Base-by-base conservation (phyloP, 1,140 invertebrate genomes). In the Euschistus heros region DNA sequence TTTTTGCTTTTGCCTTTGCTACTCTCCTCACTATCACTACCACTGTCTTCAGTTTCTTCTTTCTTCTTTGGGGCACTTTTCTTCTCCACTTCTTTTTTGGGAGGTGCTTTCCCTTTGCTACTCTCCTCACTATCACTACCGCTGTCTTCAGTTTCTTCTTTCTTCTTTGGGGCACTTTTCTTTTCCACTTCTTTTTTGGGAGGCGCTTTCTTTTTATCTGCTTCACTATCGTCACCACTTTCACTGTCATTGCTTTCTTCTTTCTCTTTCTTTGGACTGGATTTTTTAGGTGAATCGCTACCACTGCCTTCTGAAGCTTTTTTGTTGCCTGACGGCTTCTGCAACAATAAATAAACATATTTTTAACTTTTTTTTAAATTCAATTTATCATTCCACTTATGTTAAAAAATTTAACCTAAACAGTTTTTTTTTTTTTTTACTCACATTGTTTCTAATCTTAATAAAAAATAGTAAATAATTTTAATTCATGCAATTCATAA, bases 1-100 rank as follows among this genome's bases (percentile, higher is more conserved):
- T 72, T 71, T n/a, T 67, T 52, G 59, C 72, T 73, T 8, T 67
- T 63, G 73, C 72, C 10, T 69, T 64, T 50, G 68, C 4, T 22
- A 50, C 24, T 57, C 15, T 57, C 54, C 0, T 8, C 54, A 27
- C 24, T 66, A 63, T 67, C 66, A 37, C 63, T 66, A 0, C 66
- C 66, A 63, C 46, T 69, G 62, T 67, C 73, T 71, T 61, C 75
- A 76, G 62, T 70, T 73, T 10, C 47, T 62, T 57, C 46, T 18
- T 65, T 61, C 44, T 67, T 63, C 61, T 60, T 30, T 17, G 52
- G 8, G 30, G 24, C 20, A 6, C 18, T 47, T 13, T 37, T 37
- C 10, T 37, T 37, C 33, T 37, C 33, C 33, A 27, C 10, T 60
- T 59, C 42, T n/a, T 20, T 44, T 13, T n/a, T n/a, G n/a, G n/a